Evolutionary conservation across 2,797 vertebrate species (phyloP), one percentile per base, ranked within the genome.

Genomic region (Bovichtus diacanthus): DNA sequence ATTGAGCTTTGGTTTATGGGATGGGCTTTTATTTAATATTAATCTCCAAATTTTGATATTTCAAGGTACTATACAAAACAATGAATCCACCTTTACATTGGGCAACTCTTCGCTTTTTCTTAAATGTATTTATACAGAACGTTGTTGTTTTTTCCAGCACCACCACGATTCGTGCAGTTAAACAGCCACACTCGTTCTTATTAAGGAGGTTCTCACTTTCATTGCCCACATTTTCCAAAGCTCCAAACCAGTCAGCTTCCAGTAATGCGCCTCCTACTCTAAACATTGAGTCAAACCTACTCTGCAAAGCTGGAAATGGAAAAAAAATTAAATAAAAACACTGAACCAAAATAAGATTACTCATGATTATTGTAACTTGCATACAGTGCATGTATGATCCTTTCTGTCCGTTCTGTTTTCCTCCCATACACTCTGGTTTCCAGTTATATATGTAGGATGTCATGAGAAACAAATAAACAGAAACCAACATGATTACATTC

Each of bases 141-240:
- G 21, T 47, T 29, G 3, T n/a, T n/a, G 61, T 29, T 34, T 39
- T 55, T 41, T 15, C 1, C 16, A 23, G 25, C 4, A 16, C 7
- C 1, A 8, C 13, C 29, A 8, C 15, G 4, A 6, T n/a, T 74
- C 4, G 6, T 50, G 23, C 59, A 65, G 43, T 53, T 4, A n/a
- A 43, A 71, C n/a, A 73, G 59, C 50, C 6, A 6, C 67, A 58
- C 65, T 36, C 31, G 41, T 64, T 79, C 54, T 71, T 34, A 71
- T 50, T 23, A 18, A 9, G 27, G 49, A 74, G 27, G 54, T 16
- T 51, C 49, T 71, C 6, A 1, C 70, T 83, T 80, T 78, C n/a
- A 69, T 51, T 83, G 69, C 71, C 67, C 69, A 69, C 74, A 82
- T 84, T 90, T 90, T 88, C 83, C 83, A 73, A 8, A 2, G 4